Evolutionary conservation across 2,888 invertebrate species (phyloP), one percentile per base, ranked within the genome.

Genomic region (Machimus rusticus): DNA sequence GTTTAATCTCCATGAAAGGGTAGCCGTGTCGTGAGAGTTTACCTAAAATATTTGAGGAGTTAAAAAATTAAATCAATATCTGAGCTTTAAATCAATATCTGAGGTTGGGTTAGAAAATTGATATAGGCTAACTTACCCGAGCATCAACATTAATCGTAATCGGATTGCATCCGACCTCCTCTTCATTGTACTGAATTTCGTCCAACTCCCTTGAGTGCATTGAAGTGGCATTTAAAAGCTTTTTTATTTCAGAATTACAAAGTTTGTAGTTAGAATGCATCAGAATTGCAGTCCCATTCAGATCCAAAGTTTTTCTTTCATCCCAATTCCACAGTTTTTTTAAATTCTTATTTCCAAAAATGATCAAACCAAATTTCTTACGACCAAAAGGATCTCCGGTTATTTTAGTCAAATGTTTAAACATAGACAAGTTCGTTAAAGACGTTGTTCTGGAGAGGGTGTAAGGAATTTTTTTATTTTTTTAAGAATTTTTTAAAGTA

Each of bases 201-300:
- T 94, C 93, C 74, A 90, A 76, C 1, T 87, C 92, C 8, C 90
- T 91, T 90, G 94, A 92, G 90, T 95, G 93, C 89, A 93, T 90
- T 88, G 94, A 92, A 89, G 90, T 92, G 78, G 90, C 90, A 0
- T 93, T 93, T 12, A 81, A 9, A 1, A 96, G 94, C 28, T 94
- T 93, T 14, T 94, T 92, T 78, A 98, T 95, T 90, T 95, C 94
- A 37, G 93, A 93, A 86, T 94, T 93, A 91, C 98, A 98, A 19
- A 98, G 93, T 91, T 96, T 95, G 2, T 96, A 96, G 91, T 98
- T 98, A 90, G 95, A 94, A 89, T 97, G 95, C 90, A 98, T 95
- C 88, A 94, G 95, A 76, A 97, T 93, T 9, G 95, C 94, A 0
- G 98, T 98, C 0, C 93, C 93, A 1, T 92, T 91, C 2, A 98